A percentile compares a stretch with the other conserved stretches of the same genome.
phyloP scores from a whole-genome alignment of 1,140 invertebrate genomes.

The Lasioglossum baleicum region DNA sequence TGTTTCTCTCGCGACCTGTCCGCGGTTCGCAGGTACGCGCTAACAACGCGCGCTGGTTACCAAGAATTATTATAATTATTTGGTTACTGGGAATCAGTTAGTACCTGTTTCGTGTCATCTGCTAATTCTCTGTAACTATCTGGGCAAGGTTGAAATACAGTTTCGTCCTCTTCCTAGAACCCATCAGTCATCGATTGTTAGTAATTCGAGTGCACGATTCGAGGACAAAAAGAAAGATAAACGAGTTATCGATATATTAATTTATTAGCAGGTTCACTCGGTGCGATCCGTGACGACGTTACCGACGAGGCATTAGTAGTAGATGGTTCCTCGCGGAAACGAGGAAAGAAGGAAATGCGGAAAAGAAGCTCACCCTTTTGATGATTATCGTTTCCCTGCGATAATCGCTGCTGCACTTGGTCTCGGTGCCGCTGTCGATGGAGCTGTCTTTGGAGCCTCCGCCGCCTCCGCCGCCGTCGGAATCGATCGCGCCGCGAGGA shows the following conservation, averaged over 20 bases:
- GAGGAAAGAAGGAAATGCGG: too few relatives aligned
- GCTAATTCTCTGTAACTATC: conserved; percentile 80
- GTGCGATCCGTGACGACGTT: too few relatives aligned
- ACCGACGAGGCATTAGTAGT: too few relatives aligned
- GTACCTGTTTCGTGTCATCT: conserved; percentile 78
- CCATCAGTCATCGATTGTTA: too few relatives aligned
- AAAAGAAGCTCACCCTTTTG: conserved; percentile 74
- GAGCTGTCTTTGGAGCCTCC: conserved; percentile 89
- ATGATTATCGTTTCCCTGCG: conserved; percentile 81
- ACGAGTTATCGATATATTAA: conserved; percentile 21
- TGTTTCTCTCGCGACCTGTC: too few relatives aligned
- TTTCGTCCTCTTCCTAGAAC: conserved; percentile 70
- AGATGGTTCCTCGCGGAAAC: too few relatives aligned
- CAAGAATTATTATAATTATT: conserved; percentile 15
- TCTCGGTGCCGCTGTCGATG: conserved; percentile 88
- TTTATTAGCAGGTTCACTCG: too few relatives aligned
- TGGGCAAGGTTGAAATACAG: conserved; percentile 77
- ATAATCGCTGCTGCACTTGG: conserved; percentile 82
- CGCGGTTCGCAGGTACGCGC: neutral
- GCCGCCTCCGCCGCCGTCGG: conserved; percentile 85
- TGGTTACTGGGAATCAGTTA: conserved; percentile 61
- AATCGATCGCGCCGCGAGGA: conserved; percentile 72
- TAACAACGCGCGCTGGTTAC: conserved; percentile 17
- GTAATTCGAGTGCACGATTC: too few relatives aligned
- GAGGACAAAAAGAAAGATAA: too few relatives aligned